Base-by-base conservation (phyloP, 2,888 invertebrate genomes). In the Scrobipalpa costella region DNA sequence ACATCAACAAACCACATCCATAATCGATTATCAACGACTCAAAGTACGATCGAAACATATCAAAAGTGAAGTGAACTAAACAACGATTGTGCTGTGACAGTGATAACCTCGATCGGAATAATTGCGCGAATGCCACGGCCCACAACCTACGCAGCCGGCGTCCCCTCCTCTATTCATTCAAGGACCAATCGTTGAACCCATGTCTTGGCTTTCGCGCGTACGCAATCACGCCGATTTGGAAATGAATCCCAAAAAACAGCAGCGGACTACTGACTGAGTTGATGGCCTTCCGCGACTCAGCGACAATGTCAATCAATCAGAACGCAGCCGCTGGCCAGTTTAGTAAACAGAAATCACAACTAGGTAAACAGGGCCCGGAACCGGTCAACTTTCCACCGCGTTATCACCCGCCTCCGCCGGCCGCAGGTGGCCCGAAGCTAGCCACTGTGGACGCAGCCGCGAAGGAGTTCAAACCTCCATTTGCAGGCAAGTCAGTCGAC, bases 321-420 rank as follows among this genome's bases (percentile, higher is more conserved):
- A 90, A 86, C 83, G 77, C 85, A 71, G 84, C 80, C 76, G 77
- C 86, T 71, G 84, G 80, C 76, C 90, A 90, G 81, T 88, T 87
- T 75, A 89, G 79, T 80, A 91, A 91, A 81, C 87, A 88, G 79
- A 90, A 89, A 79, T 88, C 87, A 75, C 90, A 90, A 90, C 83
- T 90, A 87, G 88, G 90, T 83, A 90, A 90, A 88, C 90, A 88
- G 83, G 90, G 86, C 77, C 78, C 87, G 70, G 90, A 90, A 88
- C 90, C 88, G 87, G 90, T 90, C 88, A 88, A 85, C 88, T 90
- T 90, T 86, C 95, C 95, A 77, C 96, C 96, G 75, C 93, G 95
- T 70, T 96, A 96, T 88, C 96, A 96, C 82, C 95, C 96, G 75
- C 94, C 94, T 68, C 95, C 95, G 71, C 93, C 93, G 79, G 95